A percentile compares a stretch with the other conserved stretches of the same genome.
Conservation (phyloP, 2,888 invertebrate genomes). For the Stratiomys singularior region DNA sequence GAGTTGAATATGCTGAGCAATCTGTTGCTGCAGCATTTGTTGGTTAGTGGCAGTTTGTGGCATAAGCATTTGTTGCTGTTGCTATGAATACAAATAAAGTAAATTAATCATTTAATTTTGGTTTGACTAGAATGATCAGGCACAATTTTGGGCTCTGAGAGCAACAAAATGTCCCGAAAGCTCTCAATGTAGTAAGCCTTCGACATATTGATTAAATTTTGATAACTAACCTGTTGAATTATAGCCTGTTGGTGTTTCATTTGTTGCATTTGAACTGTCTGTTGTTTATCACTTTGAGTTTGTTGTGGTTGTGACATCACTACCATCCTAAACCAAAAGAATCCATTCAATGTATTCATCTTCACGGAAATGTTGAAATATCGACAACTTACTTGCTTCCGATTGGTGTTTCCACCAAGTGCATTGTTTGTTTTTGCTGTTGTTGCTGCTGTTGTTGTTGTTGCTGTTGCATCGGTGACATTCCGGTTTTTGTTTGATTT, state of each 20-base stretch:
- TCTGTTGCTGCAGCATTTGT: conserved; percentile 60
- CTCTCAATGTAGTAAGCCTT: too few relatives aligned
- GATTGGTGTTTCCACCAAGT: conserved; percentile 66
- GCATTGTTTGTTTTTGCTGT: conserved; percentile 64
- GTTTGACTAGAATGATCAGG: not conserved
- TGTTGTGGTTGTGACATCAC: conserved; percentile 62
- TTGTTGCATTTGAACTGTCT: conserved; percentile 64
- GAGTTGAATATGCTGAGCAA: conserved; percentile 58
- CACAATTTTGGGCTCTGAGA: not conserved
- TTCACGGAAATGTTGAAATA: not conserved
- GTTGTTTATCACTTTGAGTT: conserved; percentile 57
- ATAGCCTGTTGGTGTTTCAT: conserved; percentile 56
- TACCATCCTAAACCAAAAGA: conserved; percentile 60
- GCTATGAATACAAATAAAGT: conserved; percentile 11
- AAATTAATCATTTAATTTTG: not conserved
- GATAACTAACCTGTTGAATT: conserved; percentile 57
- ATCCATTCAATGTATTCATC: not conserved
- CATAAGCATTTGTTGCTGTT: conserved; percentile 56
- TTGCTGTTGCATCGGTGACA: conserved; percentile 54
- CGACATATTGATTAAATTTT: too few relatives aligned
- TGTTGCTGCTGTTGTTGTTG: conserved; percentile 61
- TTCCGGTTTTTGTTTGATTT: conserved; percentile 70
- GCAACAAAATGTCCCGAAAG: not conserved
- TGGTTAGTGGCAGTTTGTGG: conserved; percentile 60
- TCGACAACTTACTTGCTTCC: conserved; percentile 67